These are phyloP conservation scores for Pachymerium ferrugineum DNA, from an alignment of 2,888 invertebrate species.

Conservation along the genomic window DNA sequence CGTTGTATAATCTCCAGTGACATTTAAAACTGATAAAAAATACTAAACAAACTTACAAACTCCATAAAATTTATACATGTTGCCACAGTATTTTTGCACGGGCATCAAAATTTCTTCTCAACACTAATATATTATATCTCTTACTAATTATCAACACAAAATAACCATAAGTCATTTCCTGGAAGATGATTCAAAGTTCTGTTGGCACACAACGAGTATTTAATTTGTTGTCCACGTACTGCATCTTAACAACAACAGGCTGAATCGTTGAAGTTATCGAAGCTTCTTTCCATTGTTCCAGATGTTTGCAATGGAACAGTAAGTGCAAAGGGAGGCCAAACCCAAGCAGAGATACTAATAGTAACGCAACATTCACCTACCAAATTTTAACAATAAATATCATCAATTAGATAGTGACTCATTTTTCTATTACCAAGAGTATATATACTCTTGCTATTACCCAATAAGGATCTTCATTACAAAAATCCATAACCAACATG, in stretches of 20 bases:
- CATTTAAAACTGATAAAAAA: too few species aligned
- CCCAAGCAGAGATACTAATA: neutral
- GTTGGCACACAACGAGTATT: neutral
- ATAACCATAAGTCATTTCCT: too few species aligned
- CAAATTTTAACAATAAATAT: neutral
- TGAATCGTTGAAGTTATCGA: neutral
- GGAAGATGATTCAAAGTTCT: constrained; percentile 12
- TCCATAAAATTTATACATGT: too few species aligned
- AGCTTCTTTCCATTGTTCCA: constrained; percentile 9
- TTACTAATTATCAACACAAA: too few species aligned
- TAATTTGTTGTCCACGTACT: constrained; percentile 28
- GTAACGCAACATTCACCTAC: neutral
- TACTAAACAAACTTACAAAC: too few species aligned
- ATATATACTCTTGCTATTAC: neutral
- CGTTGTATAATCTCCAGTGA: too few species aligned
- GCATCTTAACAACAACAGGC: constrained; percentile 24
- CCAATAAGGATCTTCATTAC: constrained; percentile 29
- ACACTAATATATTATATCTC: too few species aligned
- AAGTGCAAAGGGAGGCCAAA: constrained; percentile 20
- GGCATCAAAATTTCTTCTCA: too few species aligned
- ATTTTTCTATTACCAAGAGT: neutral
- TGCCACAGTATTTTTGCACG: too few species aligned
- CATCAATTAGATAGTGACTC: neutral
- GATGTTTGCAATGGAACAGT: neutral
- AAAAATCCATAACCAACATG: neutral